phyloP scores from a whole-genome alignment of 2,797 vertebrate genomes.

The Gallinago solitaria region DNA sequence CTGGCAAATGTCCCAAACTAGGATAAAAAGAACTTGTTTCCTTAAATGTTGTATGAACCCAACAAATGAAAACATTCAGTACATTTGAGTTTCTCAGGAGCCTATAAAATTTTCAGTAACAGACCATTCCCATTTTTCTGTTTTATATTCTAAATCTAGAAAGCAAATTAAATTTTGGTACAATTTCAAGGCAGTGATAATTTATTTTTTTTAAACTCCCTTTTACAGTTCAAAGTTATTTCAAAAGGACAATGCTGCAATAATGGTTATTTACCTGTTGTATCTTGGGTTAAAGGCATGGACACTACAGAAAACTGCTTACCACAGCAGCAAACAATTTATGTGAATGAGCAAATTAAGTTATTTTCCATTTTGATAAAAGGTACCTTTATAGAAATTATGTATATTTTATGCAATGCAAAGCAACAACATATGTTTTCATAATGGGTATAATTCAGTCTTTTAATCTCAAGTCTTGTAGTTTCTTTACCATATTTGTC shows the following conservation, averaged over 20 bases:
- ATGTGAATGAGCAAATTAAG: not conserved
- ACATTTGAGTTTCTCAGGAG: not conserved
- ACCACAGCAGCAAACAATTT: not conserved
- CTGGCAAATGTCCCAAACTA: not conserved
- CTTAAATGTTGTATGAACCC: not conserved
- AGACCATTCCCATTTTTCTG: not conserved
- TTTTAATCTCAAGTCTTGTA: not conserved
- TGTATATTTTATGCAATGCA: not conserved
- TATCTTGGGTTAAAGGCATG: not conserved
- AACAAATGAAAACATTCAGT: not conserved
- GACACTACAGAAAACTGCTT: not conserved
- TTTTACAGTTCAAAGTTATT: not conserved
- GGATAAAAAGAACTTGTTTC: not conserved
- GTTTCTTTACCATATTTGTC: not conserved
- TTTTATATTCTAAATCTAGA: not conserved
- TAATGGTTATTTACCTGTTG: not conserved
- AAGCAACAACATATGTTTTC: not conserved
- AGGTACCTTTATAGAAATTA: not conserved
- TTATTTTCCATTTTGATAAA: not conserved
- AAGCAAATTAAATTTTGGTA: not conserved
- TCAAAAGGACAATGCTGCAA: not conserved
- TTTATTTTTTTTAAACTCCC: not conserved
- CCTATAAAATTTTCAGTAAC: not conserved
- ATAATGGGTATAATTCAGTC: not conserved
- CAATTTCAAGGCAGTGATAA: not conserved